Evolutionary conservation across 2,888 invertebrate genomes (phyloP).

Genomic region (Drosophila neonasuta): DNA sequence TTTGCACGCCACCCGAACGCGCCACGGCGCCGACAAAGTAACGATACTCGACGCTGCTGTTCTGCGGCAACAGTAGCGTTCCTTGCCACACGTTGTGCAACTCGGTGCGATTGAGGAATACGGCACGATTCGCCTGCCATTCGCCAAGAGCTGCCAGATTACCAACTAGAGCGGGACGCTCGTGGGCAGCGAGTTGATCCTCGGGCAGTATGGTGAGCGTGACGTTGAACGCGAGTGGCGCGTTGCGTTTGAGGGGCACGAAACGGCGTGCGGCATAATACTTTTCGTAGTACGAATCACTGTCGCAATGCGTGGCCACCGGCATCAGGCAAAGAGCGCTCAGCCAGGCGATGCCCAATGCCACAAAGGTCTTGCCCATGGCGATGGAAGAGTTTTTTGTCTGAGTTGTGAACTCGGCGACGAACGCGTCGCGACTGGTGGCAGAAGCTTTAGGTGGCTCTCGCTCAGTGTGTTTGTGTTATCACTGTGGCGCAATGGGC

Average conservation of each 20-base stretch:
- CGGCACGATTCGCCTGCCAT: conserved; percentile 86
- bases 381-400: neutral
- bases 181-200: conserved; percentile 83
- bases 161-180: conserved; percentile 88
- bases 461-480: neutral
- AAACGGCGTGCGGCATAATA: conserved; percentile 77
- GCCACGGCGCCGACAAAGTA: conserved; percentile 89
- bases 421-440: conserved; percentile 56
- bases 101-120: conserved; percentile 83
- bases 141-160: conserved; percentile 86
- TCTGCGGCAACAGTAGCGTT: conserved; percentile 86
- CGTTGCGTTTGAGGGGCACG: conserved; percentile 68
- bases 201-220: conserved; percentile 63
- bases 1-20: conserved; percentile 83
- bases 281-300: conserved; percentile 78
- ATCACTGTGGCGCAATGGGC: conserved; percentile 13
- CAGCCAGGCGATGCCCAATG: conserved; percentile 61
- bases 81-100: conserved; percentile 85
- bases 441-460: neutral
- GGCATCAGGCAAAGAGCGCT: conserved; percentile 71
- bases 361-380: conserved; percentile 40
- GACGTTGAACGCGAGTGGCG: conserved; percentile 67
- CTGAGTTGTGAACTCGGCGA: conserved; percentile 40
- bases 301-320: conserved; percentile 71
- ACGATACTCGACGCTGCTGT: conserved; percentile 85